Conservation (phyloP, 2,888 invertebrate genomes). For the Chloromyia formosa region DNA sequence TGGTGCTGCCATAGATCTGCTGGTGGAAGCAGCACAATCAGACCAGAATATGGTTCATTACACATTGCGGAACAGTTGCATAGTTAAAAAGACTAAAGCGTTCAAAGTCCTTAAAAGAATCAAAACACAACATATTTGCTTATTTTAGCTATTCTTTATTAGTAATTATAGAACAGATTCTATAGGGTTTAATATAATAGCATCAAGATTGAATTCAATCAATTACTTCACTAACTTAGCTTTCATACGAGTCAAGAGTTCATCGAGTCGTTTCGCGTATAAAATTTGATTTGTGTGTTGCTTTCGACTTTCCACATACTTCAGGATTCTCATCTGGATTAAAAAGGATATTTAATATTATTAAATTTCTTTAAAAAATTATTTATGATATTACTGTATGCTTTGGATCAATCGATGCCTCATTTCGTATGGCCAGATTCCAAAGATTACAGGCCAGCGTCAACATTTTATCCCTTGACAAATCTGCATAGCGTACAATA, state of each 20-base stretch:
- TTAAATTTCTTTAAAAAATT: slow-evolving; percentile 2
- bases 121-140: too few species aligned
- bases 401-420: slow-evolving; percentile 67
- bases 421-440: slow-evolving; percentile 78
- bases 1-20: too few species aligned
- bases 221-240: slow-evolving; percentile 45
- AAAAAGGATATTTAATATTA: slow-evolving; percentile 23
- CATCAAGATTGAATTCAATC: too few species aligned
- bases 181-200: too few species aligned
- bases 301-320: slow-evolving; percentile 41
- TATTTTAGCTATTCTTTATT: too few species aligned
- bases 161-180: too few species aligned
- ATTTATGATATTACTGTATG: slow-evolving; percentile 59
- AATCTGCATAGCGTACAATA: slow-evolving; percentile 72
- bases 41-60: too few species aligned
- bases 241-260: slow-evolving; percentile 49
- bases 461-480: slow-evolving; percentile 69
- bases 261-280: slow-evolving; percentile 46
- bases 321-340: slow-evolving; percentile 47
- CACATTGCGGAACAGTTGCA: too few species aligned
- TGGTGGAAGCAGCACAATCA: too few species aligned
- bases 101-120: too few species aligned
- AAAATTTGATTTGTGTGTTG: neutral
- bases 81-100: too few species aligned
- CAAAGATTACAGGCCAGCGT: slow-evolving; percentile 82